Conservation (phyloP, 2,797 vertebrate species). For the Chelon auratus region DNA sequence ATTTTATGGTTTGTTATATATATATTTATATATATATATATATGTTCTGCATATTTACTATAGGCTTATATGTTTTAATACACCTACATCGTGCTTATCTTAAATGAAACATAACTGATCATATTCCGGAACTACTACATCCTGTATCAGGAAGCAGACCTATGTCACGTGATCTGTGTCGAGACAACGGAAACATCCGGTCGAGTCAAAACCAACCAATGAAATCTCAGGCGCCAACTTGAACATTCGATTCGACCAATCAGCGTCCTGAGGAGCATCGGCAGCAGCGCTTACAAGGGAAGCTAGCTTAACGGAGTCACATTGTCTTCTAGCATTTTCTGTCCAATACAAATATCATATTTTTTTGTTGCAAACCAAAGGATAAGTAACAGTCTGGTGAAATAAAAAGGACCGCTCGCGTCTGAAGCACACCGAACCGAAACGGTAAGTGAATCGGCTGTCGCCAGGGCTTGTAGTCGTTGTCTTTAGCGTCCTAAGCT, state of each 20-base stretch:
- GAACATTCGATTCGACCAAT: conserved; percentile 77
- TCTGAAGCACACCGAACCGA: neutral
- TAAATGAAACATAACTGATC: neutral
- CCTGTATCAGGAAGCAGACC: neutral
- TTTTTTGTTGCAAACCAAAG: neutral
- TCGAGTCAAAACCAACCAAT: conserved; percentile 57
- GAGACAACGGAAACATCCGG: conserved; percentile 44
- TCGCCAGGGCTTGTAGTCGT: neutral
- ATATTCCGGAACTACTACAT: neutral
- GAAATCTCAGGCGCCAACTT: conserved; percentile 65
- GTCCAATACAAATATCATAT: neutral
- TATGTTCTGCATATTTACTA: neutral
- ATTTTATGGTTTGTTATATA: too few species aligned
- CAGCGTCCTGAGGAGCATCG: neutral
- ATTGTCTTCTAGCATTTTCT: conserved; percentile 18
- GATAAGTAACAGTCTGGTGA: rapidly evolving
- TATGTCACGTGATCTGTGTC: conserved; percentile 44
- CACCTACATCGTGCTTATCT: neutral
- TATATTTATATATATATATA: too few species aligned
- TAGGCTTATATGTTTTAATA: neutral
- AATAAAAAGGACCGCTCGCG: neutral
- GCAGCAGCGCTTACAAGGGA: neutral
- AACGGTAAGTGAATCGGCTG: conserved; percentile 59
- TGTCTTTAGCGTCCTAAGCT: neutral
- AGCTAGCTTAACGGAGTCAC: conserved; percentile 28